Evolutionary conservation across 2,113 vertebrate genomes (phyloP), one percentile per base, ranked within the genome.

Genomic region (Ameiurus melas): DNA sequence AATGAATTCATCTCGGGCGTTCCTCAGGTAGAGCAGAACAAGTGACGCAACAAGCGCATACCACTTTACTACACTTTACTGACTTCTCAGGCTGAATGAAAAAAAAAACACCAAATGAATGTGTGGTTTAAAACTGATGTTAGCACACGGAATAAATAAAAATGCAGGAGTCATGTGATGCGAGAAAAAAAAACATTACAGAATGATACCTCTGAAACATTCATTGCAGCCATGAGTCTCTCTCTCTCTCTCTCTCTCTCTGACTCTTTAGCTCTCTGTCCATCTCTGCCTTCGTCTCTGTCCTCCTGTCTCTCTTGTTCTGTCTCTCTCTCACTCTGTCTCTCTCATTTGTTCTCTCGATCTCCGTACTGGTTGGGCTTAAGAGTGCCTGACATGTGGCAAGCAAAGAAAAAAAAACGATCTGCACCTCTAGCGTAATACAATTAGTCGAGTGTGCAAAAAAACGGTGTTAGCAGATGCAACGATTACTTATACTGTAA

Each of bases 401-500:
- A 64, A 70, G 66, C 12, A 70, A 60, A 9, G 8, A 17, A 12
- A 55, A 47, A 86, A 80, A 85, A 75, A n/a, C n/a, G 47, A 87
- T 36, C 55, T 73, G 53, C 90, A 83, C 33, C 17, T 66, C 33
- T 79, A 57, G 80, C 81, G 0, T 43, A 55, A 80, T 84, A 73
- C 55, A 30, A 30, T 62, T 47, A 68, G 57, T 82, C 30, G 8
- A 58, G 58, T 60, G 19, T 30, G 62, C 60, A 39, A 81, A 84
- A 94, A 93, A 95, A 92, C 93, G 94, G 93, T 94, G 94, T 95
- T 96, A 95, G 94, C 94, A 95, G 95, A 95, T 95, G 93, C 91
- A 92, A 94, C 94, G 95, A 96, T 96, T 96, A 96, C 95, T 95
- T 96, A 96, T 96, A 96, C 95, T 95, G 95, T 94, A 96, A 96